A percentile compares a stretch with the other conserved stretches of the same genome.
These are phyloP conservation scores for Cynocephalus volans DNA, from an alignment of 2,113 vertebrate species.

Conservation along the genomic window DNA sequence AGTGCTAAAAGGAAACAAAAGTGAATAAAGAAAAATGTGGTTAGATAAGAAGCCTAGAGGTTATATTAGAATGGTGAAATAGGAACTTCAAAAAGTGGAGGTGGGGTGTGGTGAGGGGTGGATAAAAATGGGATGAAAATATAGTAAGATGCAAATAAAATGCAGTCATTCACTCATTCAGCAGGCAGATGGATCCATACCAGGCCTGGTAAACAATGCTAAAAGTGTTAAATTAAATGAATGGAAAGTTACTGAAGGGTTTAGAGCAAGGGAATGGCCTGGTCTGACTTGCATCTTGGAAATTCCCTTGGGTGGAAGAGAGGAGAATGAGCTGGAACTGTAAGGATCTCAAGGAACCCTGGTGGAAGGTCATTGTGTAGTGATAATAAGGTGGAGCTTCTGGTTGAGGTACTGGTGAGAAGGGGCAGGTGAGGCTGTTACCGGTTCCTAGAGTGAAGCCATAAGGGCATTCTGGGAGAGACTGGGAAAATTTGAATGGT, in stretches of 20 bases:
- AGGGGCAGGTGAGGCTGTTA: background rate
- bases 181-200: too few species aligned
- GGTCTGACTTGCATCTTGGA: background rate
- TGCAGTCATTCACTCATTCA: background rate
- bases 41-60: background rate
- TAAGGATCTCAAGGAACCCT: background rate
- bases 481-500: background rate
- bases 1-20: background rate
- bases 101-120: background rate
- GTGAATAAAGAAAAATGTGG: background rate
- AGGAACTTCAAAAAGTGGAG: background rate
- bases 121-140: background rate
- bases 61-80: background rate
- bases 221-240: background rate
- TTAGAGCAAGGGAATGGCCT: too few species aligned
- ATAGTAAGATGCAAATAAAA: background rate
- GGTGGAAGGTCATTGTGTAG: too few species aligned
- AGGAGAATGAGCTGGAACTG: background rate
- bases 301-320: background rate
- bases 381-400: too few species aligned
- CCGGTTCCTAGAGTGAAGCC: background rate
- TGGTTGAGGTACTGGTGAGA: background rate
- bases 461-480: background rate
- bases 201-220: background rate
- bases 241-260: background rate